These are phyloP conservation scores for Agelas oroides DNA, from an alignment of 37 sponge, comb jelly and placozoan genomes.

Conservation along the genomic window DNA sequence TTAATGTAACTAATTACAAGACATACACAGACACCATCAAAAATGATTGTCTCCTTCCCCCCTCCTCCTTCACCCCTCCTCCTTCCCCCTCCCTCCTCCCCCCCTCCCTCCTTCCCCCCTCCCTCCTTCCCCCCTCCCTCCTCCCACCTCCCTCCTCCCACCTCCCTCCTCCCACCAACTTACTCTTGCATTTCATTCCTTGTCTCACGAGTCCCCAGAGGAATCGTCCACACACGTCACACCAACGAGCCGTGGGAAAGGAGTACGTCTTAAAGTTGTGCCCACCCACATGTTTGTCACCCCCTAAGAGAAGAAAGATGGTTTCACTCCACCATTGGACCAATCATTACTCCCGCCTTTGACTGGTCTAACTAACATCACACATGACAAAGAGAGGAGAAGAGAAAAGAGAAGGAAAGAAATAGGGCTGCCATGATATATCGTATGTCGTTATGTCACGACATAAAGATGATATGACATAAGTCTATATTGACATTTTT, in stretches of 20 bases:
- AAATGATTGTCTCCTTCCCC: no score
- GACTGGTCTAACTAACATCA: no score
- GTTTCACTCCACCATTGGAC: no score
- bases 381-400: no score
- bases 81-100: no score
- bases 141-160: neutral
- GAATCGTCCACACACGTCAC: constrained; percentile 81
- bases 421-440: no score
- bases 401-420: no score
- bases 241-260: constrained; percentile 68
- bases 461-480: no score
- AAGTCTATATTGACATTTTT: no score
- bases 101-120: no score
- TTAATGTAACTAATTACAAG: neutral
- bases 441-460: no score
- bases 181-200: constrained; percentile 82
- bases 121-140: neutral
- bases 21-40: constrained; percentile 8
- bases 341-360: no score
- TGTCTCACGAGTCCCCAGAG: constrained; percentile 84
- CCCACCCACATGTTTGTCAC: constrained; percentile 63
- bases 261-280: constrained; percentile 67
- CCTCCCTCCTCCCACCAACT: neutral
- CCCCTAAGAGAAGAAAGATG: constrained; percentile 12
- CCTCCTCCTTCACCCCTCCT: neutral